These are phyloP conservation scores for Podarcis raffonei DNA, from an alignment of 2,113 vertebrate species.

Conservation along the genomic window DNA sequence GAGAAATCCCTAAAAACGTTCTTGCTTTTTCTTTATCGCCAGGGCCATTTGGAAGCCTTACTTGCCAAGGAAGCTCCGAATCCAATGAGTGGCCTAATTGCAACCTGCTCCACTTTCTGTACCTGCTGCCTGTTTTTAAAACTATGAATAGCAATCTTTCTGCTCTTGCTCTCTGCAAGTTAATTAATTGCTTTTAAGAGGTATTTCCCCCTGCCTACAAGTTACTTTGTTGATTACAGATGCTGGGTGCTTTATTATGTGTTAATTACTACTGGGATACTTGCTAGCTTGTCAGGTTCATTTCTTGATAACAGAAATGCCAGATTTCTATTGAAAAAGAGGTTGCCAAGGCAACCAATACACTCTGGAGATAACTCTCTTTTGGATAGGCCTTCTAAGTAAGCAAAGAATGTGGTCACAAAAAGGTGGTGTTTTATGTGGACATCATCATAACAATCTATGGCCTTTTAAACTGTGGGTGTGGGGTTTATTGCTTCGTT, in stretches of 20 bases:
- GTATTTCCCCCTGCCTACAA: not conserved
- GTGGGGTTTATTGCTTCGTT: no score
- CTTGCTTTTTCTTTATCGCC: not conserved
- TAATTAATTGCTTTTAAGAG: conserved; percentile 13
- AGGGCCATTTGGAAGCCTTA: not conserved
- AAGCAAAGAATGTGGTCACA: not conserved
- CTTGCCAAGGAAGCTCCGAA: not conserved
- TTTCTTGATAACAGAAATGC: conserved; percentile 14
- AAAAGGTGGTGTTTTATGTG: not conserved
- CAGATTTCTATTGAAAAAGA: not conserved
- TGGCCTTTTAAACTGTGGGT: no score
- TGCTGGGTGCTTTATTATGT: conserved; percentile 17
- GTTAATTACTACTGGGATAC: conserved; percentile 3
- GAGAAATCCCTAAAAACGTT: not conserved
- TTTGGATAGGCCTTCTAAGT: not conserved
- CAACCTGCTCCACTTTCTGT: not conserved
- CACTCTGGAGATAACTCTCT: not conserved
- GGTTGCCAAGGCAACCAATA: conserved; percentile 9
- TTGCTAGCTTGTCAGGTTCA: not conserved
- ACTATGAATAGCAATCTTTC: not conserved
- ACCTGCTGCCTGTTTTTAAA: not conserved
- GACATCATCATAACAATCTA: not conserved
- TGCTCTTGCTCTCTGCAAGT: not conserved
- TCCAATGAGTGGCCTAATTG: not conserved
- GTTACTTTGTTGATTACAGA: conserved; percentile 5